Base-by-base conservation (phyloP, 92 coral and sea anemone species). In the Galaxea fascicularis region DNA sequence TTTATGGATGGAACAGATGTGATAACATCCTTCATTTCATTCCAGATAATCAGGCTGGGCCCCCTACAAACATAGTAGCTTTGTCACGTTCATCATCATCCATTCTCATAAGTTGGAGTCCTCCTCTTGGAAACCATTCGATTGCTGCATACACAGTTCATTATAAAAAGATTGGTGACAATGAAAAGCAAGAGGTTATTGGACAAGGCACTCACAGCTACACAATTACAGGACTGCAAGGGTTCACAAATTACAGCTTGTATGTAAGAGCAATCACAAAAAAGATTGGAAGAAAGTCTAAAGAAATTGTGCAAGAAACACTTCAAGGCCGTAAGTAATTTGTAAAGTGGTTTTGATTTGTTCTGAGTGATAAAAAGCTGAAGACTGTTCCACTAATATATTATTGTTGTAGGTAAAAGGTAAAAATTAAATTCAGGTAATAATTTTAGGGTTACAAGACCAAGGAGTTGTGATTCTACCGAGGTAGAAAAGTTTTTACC, bases 231-330 rank as follows among this genome's bases (percentile, higher is more conserved):
- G 46, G 54, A 8, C 87, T 96, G 31, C 68, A 60, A 14, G 86
- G 93, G 20, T 92, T 58, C 89, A 88, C 93, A 73, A 80, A 92
- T 44, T 96, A 96, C 76, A 78, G 54, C 18, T 74, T 95, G 9
- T 87, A 73, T 63, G 91, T 96, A 0, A 76, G 56, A 26, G 90
- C 90, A 12, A 80, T 54, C 52, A 68, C 67, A 16, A 0, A 75
- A 80, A 20, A 25, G 69, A 18, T 16, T 29, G 92, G 94, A 15
- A 47, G 13, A 6, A 26, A 47, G 24, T 93, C 98, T 20, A 26
- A 54, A 35, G 8, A 46, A 65, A 66, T 94, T 24, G 76, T 46
- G 25, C 89, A 87, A 10, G 74, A 78, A 27, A 96, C 98, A 8
- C 58, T 70, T 16, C 90, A 85, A 74, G 92, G 70, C 35, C 76